Conservation (phyloP, 1,140 invertebrate genomes). For the Mactra quadrangularis region DNA sequence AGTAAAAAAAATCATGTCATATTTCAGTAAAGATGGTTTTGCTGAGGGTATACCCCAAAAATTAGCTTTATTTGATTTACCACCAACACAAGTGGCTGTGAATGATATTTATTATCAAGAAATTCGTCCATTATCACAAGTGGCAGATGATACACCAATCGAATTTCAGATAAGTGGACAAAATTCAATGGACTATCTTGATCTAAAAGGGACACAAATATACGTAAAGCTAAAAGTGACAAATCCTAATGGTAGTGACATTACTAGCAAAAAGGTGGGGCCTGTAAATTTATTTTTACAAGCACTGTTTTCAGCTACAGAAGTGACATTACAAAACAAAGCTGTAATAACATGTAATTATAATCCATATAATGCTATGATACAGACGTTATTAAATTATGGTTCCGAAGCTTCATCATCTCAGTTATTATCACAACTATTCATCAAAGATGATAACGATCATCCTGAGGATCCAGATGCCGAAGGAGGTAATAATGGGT, state of each 20-base stretch:
- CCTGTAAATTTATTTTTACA: slow-evolving; percentile 63
- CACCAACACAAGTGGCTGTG: slow-evolving; percentile 55
- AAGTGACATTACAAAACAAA: slow-evolving; percentile 59
- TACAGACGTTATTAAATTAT: slow-evolving; percentile 23
- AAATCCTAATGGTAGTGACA: slow-evolving; percentile 32
- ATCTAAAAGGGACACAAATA: slow-evolving; percentile 52
- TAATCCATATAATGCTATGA: slow-evolving; percentile 50
- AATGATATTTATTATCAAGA: slow-evolving; percentile 56
- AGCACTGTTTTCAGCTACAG: slow-evolving; percentile 54
- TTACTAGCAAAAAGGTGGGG: slow-evolving; percentile 33
- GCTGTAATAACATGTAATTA: slow-evolving; percentile 43
- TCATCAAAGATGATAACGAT: slow-evolving; percentile 48
- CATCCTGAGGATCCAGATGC: slow-evolving; percentile 34
- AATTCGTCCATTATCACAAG: slow-evolving; percentile 60
- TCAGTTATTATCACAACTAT: slow-evolving; percentile 34
- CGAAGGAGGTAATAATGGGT: slow-evolving; percentile 17
- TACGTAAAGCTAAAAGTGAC: slow-evolving; percentile 60
- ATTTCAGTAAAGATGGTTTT: slow-evolving; percentile 43
- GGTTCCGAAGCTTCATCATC: slow-evolving; percentile 30
- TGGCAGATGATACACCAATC: slow-evolving; percentile 42
- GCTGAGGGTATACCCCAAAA: slow-evolving; percentile 58
- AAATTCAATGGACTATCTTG: slow-evolving; percentile 67
- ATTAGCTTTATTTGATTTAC: slow-evolving; percentile 61
- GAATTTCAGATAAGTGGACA: slow-evolving; percentile 63
- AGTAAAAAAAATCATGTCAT: slow-evolving; percentile 48